Percentiles rank a stretch among this genome's conserved stretches.
These are phyloP conservation scores for Alligator mississippiensis DNA, from an alignment of 2,113 vertebrate species.

Conservation along the genomic window DNA sequence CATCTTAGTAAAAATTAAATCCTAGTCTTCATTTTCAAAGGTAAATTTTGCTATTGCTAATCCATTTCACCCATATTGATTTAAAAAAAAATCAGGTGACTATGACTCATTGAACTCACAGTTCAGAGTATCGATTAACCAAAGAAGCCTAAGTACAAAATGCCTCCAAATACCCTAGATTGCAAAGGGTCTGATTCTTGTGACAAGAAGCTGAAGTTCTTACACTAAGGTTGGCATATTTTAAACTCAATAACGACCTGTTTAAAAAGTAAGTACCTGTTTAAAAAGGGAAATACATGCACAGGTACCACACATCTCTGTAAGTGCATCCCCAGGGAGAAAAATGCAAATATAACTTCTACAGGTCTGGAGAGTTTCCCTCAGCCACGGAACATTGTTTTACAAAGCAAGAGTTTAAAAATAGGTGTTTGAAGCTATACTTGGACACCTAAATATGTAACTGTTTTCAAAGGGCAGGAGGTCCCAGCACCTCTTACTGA, in stretches of 20 bases:
- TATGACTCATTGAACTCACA: not conserved
- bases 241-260: not conserved
- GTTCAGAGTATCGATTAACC: not conserved
- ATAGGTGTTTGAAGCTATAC: not conserved
- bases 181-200: not conserved
- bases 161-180: not conserved
- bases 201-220: not conserved
- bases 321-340: no score
- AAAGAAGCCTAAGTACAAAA: not conserved
- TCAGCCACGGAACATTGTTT: no score
- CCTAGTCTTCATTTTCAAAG: not conserved
- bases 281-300: no score
- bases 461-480: not conserved
- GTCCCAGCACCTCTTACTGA: not conserved
- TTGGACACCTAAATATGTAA: not conserved
- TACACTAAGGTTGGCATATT: not conserved
- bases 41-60: not conserved
- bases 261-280: not conserved
- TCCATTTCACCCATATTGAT: not conserved
- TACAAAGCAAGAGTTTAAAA: no score
- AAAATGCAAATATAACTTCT: no score
- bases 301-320: no score
- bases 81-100: not conserved
- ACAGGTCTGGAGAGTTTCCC: no score
- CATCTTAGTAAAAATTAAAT: not conserved